Base-by-base conservation (phyloP, 2,797 vertebrate genomes). In the Pristis pectinata region DNA sequence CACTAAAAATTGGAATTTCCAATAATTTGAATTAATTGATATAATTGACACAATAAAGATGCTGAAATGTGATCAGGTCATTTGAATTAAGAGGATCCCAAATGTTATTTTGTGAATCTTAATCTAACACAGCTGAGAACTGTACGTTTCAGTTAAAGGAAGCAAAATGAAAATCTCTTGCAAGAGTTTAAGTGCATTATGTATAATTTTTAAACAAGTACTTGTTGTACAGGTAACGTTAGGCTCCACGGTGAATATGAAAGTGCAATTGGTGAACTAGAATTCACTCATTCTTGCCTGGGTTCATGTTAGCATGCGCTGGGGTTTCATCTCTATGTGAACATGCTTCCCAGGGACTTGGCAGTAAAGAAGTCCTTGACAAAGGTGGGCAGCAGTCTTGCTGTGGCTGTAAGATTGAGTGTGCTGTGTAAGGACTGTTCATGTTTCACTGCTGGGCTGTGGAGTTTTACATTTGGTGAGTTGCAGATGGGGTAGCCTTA, bases 401-500 rank as follows among this genome's bases (percentile, higher is more conserved):
- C 24, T 87, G 64, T 15, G 1, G 10, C 56, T 53, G 44, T 2
- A 41, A 53, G 49, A 74, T 34, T 44, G 27, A 53, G 30, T 74
- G 44, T 49, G 1, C 64, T 93, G 64, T n/a, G 41, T 34, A 93
- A 93, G 64, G 64, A 93, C 61, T 76, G 44, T 94, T 94, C 30
- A 53, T 74, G 17, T 74, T 72, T 72, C 70, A 76, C 17, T 53
- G 37, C 70, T 53, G 92, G 13, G 44, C 67, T 74, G 41, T 76
- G 30, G 44, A 34, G 13, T 94, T 76, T 94, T 94, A 94, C 70
- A 76, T 74, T 93, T 94, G 70, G 44, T 53, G 61, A 44, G 61
- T 44, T 93, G 67, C 49, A 76, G 92, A 94, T 53, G 41, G 92
- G 64, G 30, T 74, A 56, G 67, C 49, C 67, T 94, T 94, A 94